Conservation (phyloP, 2,888 invertebrate genomes). For the Amphimallon solstitiale region DNA sequence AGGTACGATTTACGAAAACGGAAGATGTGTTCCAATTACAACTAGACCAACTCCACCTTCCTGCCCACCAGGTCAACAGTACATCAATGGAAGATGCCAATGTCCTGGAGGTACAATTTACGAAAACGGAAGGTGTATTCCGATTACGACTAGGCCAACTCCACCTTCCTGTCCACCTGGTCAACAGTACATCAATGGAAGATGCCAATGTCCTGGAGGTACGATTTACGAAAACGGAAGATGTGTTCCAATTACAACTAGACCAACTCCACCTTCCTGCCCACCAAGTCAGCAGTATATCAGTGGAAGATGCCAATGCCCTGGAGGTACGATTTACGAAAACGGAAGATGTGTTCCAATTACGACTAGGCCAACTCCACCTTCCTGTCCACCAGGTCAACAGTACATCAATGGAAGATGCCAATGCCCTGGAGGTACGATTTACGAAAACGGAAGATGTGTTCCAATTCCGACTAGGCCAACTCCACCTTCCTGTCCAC, state of each 20-base stretch:
- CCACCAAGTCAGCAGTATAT: background rate
- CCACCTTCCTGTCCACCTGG: constrained; percentile 5
- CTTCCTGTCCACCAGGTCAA: too few relatives aligned
- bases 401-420: background rate
- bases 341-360: constrained; percentile 16
- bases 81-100: background rate
- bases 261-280: background rate
- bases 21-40: constrained; percentile 12
- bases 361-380: too few relatives aligned
- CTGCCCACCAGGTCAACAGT: constrained; percentile 2
- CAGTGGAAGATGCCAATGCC: background rate
- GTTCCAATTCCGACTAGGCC: too few relatives aligned
- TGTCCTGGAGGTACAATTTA: background rate
- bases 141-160: too few relatives aligned
- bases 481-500: constrained; percentile 32
- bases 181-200: constrained; percentile 8
- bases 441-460: constrained; percentile 8
- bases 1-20: background rate
- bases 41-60: too few relatives aligned
- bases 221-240: background rate
- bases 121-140: constrained; percentile 17
- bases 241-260: constrained; percentile 27
- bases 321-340: constrained; percentile 11
- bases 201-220: constrained; percentile 21
- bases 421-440: background rate